These are phyloP conservation scores for Dicycla oo DNA, from an alignment of 2,888 invertebrate genomes.

Conservation along the genomic window DNA sequence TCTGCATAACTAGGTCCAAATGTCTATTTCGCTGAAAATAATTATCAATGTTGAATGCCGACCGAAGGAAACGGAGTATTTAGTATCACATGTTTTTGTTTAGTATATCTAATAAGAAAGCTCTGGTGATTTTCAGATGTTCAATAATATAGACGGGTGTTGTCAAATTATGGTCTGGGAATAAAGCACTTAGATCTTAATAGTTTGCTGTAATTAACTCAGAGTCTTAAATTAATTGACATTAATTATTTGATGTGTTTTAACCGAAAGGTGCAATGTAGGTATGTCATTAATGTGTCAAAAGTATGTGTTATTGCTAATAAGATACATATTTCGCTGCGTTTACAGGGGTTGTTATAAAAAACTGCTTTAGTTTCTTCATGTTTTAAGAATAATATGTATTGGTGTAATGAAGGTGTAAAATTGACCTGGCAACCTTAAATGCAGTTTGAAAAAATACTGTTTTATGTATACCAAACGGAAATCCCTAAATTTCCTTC, in stretches of 20 bases:
- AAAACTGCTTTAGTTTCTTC: neutral
- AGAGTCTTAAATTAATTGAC: neutral
- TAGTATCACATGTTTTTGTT: neutral
- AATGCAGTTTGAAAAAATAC: neutral
- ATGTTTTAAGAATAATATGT: neutral
- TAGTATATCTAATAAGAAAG: neutral
- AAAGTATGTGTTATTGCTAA: conserved; percentile 8
- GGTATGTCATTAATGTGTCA: conserved; percentile 9
- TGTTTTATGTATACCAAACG: conserved; percentile 2
- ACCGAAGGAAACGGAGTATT: neutral
- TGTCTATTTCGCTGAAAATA: conserved; percentile 7
- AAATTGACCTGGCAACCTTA: neutral
- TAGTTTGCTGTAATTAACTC: conserved; percentile 11
- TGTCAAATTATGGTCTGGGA: conserved; percentile 6
- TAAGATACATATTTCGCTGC: neutral
- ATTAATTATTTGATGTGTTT: neutral
- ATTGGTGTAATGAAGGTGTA: neutral
- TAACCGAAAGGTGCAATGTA: neutral
- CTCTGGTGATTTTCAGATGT: neutral
- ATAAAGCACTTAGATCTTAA: conserved; percentile 9
- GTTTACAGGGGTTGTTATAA: neutral
- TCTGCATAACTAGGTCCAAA: too few relatives aligned
- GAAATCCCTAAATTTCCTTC: conserved; percentile 3
- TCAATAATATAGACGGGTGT: neutral
- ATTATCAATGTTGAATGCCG: neutral